A percentile compares a stretch with the other conserved stretches of the same genome.
Conservation (phyloP, 1,140 invertebrate species). For the Pantala flavescens region DNA sequence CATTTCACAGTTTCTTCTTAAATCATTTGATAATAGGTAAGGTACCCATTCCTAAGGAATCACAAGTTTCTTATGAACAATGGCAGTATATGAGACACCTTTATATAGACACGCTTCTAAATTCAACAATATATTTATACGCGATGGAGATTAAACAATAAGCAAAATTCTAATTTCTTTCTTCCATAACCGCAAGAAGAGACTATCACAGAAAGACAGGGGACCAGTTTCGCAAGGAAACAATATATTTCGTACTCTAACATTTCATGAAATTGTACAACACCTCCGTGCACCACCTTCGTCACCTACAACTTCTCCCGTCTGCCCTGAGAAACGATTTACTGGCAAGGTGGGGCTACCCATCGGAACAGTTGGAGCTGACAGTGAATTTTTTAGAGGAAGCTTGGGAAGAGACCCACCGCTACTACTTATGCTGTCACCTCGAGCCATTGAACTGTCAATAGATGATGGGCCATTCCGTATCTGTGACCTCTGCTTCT, state of each 20-base stretch:
- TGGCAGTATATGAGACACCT: no score
- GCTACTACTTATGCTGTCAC: not conserved
- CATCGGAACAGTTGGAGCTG: not conserved
- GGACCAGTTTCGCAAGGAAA: no score
- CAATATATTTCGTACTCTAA: no score
- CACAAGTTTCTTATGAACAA: no score
- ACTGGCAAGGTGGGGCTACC: not conserved
- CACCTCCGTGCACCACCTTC: not conserved
- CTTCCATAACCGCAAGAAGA: not conserved
- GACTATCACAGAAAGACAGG: not conserved
- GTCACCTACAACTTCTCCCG: not conserved
- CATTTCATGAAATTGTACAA: not conserved
- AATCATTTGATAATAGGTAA: no score
- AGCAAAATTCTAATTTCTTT: no score
- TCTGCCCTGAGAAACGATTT: constrained; percentile 11
- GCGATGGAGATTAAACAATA: no score
- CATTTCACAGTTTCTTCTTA: no score
- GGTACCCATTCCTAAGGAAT: no score
- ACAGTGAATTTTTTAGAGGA: not conserved
- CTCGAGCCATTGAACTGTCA: not conserved
- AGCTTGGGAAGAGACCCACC: not conserved
- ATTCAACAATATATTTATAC: no score
- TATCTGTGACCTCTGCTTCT: constrained; percentile 76
- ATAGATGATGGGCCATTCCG: constrained; percentile 41
- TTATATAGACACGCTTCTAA: no score